phyloP scores from a whole-genome alignment of 92 coral and sea anemone species.

The Nematostella vectensis region DNA sequence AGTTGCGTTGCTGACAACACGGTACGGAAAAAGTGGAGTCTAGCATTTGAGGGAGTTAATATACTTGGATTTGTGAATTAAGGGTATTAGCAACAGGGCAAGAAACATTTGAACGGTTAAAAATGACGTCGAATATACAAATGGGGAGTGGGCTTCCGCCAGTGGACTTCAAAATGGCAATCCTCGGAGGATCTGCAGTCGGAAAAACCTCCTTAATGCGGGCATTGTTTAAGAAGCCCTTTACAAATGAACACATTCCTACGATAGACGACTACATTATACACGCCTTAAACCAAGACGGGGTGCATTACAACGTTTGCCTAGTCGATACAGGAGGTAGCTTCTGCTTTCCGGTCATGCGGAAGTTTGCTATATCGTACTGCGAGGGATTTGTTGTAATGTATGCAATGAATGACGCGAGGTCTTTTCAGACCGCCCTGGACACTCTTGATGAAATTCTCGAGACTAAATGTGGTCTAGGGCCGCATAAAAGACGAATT shows the following conservation, averaged over 20 bases:
- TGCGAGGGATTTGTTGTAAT: slow-evolving; percentile 69
- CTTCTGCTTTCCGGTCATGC: slow-evolving; percentile 71
- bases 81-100: too few species aligned
- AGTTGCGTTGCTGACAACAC: too few species aligned
- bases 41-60: too few species aligned
- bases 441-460: slow-evolving; percentile 40
- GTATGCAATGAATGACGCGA: slow-evolving; percentile 53
- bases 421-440: slow-evolving; percentile 55
- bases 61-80: too few species aligned
- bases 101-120: too few species aligned
- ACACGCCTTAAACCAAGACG: slow-evolving; percentile 47
- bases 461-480: slow-evolving; percentile 20
- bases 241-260: slow-evolving; percentile 50
- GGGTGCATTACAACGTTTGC: slow-evolving; percentile 38
- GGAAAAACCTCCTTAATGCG: slow-evolving; percentile 62
- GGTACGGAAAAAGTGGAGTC: too few species aligned
- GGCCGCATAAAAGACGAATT: slow-evolving; percentile 14
- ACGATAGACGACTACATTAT: slow-evolving; percentile 65
- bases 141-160: slow-evolving; percentile 31
- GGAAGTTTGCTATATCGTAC: slow-evolving; percentile 50
- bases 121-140: too few species aligned
- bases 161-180: slow-evolving; percentile 55
- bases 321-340: slow-evolving; percentile 73
- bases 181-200: slow-evolving; percentile 61
- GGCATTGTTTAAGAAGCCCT: slow-evolving; percentile 52